Evolutionary conservation across 2,113 vertebrate species (phyloP).

Genomic region (Pseudopodoces humilis): DNA sequence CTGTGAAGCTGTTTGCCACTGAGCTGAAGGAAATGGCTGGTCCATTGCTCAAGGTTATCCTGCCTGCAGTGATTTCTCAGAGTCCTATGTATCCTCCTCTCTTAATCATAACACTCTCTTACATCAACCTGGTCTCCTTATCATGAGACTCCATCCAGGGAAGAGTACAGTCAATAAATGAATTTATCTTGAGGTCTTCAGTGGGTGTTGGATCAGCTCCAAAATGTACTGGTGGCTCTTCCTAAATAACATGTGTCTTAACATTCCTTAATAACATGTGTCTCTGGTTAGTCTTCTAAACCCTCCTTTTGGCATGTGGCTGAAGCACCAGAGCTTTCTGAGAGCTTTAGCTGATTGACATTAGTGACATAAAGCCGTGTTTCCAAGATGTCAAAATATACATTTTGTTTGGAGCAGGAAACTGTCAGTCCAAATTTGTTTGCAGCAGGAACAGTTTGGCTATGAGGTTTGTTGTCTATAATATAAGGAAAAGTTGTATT

Average conservation of each 20-base stretch:
- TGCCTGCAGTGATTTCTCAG: background rate
- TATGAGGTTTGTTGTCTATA: background rate
- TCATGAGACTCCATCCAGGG: background rate
- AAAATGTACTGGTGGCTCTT: background rate
- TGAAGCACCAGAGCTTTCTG: background rate
- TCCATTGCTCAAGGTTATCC: background rate
- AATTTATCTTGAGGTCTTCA: background rate
- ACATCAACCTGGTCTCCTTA: background rate
- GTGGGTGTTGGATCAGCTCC: background rate
- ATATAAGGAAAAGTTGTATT: constrained; percentile 6
- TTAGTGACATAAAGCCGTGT: background rate
- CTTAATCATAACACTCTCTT: background rate
- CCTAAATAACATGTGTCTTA: background rate
- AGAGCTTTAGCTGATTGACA: background rate
- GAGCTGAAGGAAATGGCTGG: background rate
- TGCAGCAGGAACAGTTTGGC: background rate
- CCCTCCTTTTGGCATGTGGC: background rate
- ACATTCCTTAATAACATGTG: background rate
- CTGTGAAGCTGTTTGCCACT: background rate
- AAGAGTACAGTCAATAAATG: background rate
- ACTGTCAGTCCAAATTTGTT: background rate
- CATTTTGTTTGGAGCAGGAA: background rate
- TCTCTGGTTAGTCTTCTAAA: background rate
- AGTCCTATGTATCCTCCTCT: background rate
- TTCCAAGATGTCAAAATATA: background rate